These are phyloP conservation scores for Crax fasciolata DNA, from an alignment of 2,797 vertebrate genomes.

Conservation along the genomic window DNA sequence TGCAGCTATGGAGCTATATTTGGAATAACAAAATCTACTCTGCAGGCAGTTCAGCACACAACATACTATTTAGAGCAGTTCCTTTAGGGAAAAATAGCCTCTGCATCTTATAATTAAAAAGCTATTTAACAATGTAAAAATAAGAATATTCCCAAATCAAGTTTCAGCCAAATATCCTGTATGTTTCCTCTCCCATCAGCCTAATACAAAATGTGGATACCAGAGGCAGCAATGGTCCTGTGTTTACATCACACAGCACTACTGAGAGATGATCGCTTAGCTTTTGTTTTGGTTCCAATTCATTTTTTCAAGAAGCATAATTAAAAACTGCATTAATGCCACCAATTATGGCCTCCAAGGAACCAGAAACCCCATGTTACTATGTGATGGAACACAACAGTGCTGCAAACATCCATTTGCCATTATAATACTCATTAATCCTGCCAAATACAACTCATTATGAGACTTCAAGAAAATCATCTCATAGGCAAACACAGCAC, in stretches of 20 bases:
- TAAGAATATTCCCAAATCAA: conserved; percentile 70
- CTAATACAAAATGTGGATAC: conserved; percentile 76
- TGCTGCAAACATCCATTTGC: conserved; percentile 95
- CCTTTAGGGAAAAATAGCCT: conserved; percentile 37
- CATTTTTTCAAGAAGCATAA: conserved; percentile 90
- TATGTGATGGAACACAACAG: conserved; percentile 94
- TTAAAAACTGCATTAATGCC: conserved; percentile 92
- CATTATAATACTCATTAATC: conserved; percentile 98
- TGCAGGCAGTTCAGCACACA: neutral
- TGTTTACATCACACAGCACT: conserved; percentile 81
- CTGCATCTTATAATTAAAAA: conserved; percentile 45
- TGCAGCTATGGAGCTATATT: neutral
- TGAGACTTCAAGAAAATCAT: conserved; percentile 95
- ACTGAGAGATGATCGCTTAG: conserved; percentile 86
- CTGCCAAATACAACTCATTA: conserved; percentile 98
- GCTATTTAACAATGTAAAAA: conserved; percentile 59
- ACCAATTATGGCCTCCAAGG: conserved; percentile 91
- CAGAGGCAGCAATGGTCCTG: conserved; percentile 66
- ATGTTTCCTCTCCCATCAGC: conserved; percentile 51
- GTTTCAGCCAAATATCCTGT: conserved; percentile 64
- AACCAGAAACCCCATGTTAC: conserved; percentile 91
- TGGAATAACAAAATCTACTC: neutral
- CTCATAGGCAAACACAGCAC: conserved; percentile 95
- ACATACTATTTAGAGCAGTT: neutral
- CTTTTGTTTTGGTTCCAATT: conserved; percentile 91